Conservation (phyloP, 2,888 invertebrate species). For the Therioaphis trifolii region DNA sequence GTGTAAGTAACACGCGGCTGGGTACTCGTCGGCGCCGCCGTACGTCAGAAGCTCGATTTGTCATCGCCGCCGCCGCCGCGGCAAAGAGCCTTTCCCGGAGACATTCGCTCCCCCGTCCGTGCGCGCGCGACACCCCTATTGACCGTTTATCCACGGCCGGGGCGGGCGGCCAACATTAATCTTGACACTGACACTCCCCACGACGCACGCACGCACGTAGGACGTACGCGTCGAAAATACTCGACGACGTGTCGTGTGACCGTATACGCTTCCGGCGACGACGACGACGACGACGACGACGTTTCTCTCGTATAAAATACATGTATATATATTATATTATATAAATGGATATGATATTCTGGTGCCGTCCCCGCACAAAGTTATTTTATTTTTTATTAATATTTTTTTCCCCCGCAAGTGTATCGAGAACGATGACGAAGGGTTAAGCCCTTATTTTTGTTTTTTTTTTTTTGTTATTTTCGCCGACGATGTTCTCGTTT, state of each 20-base stretch:
- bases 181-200: conserved; percentile 45
- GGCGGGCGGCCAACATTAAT: conserved; percentile 38
- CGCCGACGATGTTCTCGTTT: neutral
- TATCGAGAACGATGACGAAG: neutral
- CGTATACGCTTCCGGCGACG: neutral
- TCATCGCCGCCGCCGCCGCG: conserved; percentile 52
- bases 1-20: no score
- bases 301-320: no score
- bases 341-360: no score
- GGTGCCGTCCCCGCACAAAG: neutral
- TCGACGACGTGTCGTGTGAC: neutral
- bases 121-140: conserved; percentile 21
- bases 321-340: no score
- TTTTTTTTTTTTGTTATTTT: neutral
- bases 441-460: neutral
- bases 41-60: no score
- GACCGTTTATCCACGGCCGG: conserved; percentile 46
- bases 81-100: conserved; percentile 33
- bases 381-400: neutral
- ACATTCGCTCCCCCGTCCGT: neutral
- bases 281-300: no score
- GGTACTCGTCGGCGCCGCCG: no score
- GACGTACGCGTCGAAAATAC: neutral
- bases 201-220: neutral
- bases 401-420: neutral